Base-by-base conservation (phyloP, 1,140 invertebrate genomes). In the Trichonephila inaurata region DNA sequence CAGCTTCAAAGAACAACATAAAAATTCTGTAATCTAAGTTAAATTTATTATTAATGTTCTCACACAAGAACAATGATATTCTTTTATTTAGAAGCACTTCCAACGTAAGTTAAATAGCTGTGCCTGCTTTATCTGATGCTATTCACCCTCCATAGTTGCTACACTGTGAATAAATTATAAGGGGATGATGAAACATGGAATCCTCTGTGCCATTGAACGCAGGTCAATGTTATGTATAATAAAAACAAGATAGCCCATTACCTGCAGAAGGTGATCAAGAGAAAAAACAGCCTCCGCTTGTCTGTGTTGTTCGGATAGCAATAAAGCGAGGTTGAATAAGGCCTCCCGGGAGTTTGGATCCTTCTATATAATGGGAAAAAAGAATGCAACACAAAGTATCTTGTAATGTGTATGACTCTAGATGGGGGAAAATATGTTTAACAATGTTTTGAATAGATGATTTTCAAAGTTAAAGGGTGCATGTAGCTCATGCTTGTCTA, bases 271-370 rank as follows among this genome's bases (percentile, higher is more conserved):
- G 24, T 91, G 87, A 18, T 94, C 60, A 21, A 94, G 82, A 33
- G 44, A 62, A n/a, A 88, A 81, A 19, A 91, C 21, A 40, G 94
- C 91, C 33, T 94, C 94, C 5, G 87, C 33, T 72, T 89, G 87
- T 62, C 92, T 33, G 16, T 91, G 18, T 88, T 98, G 97, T 95
- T 99, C 98, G 0, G 98, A 98, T 90, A 99, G 96, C 60, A 99
- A 96, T 60, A 99, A 96, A 0, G 99, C 99, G 88, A 99, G 96
- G 96, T 99, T 99, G 96, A 99, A 99, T 0, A 99, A 96, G 0
- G 98, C 98, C 93, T 98, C 98, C 69, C 98, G 96, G 96, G 99
- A 99, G 92, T 95, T 77, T 7, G 94, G 88, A 62, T 92, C 58
- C 28, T 91, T 92, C 94, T 94, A 51, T 8, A 51, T 19, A 93